phyloP scores from a whole-genome alignment of 2,113 vertebrate genomes.

The Brachyhypopomus occidentalis region DNA sequence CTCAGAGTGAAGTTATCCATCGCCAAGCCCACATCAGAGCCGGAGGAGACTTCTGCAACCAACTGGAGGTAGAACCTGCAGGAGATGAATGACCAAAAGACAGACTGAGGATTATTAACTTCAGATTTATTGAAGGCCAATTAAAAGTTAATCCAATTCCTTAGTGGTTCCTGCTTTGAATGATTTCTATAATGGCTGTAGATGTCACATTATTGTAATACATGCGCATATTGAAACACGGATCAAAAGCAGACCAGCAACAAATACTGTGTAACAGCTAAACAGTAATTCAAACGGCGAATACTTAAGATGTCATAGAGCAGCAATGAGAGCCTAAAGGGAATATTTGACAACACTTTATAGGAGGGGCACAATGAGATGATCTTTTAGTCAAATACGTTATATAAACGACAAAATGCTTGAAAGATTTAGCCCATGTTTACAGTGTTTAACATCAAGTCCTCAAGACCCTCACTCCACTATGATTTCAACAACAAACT shows the following conservation, averaged over 20 bases:
- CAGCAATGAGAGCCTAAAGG: too few relatives aligned
- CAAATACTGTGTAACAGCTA: neutral
- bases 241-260: neutral
- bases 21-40: slow-evolving; percentile 81
- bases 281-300: too few relatives aligned
- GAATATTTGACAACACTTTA: neutral
- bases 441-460: slow-evolving; percentile 1
- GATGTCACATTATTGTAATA: neutral
- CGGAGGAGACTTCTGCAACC: slow-evolving; percentile 80
- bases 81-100: neutral
- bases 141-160: neutral
- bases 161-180: neutral
- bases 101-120: neutral
- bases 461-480: neutral
- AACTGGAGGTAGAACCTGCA: slow-evolving; percentile 97
- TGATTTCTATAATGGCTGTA: neutral
- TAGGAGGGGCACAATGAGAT: neutral
- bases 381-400: too few relatives aligned
- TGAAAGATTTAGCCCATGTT: neutral
- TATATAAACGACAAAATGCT: neutral
- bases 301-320: too few relatives aligned
- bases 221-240: neutral
- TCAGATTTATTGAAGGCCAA: neutral
- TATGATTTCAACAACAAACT: slow-evolving; percentile 4
- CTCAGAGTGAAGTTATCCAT: slow-evolving; percentile 95